Percentiles rank a stretch among this genome's conserved stretches.
phyloP scores from a whole-genome alignment of 2,888 invertebrate species.

The Strigamia maritima region DNA sequence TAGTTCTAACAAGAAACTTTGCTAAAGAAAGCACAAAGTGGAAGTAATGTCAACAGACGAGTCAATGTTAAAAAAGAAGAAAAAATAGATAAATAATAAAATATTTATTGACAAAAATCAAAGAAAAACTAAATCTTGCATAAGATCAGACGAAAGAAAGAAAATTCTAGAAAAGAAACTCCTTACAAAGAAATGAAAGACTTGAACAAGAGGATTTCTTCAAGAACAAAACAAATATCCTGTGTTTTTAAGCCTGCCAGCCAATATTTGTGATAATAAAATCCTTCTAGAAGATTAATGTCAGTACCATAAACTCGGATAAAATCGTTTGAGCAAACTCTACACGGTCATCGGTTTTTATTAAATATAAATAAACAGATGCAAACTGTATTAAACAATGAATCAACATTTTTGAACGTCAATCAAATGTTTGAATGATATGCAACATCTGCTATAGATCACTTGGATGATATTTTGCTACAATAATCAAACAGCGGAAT shows the following conservation, averaged over 20 bases:
- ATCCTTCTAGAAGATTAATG: not conserved
- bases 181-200: not conserved
- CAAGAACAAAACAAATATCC: not conserved
- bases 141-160: too few species aligned
- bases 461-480: too few species aligned
- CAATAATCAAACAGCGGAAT: too few species aligned
- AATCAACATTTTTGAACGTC: too few species aligned
- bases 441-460: too few species aligned
- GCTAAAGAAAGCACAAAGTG: not conserved
- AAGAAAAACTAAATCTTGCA: not conserved
- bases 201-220: not conserved
- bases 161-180: too few species aligned
- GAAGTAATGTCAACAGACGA: conserved; percentile 1
- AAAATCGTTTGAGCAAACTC: not conserved
- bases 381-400: too few species aligned
- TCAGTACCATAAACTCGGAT: not conserved
- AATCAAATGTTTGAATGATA: too few species aligned
- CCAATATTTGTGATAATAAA: not conserved
- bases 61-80: not conserved
- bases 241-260: not conserved
- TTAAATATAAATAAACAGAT: too few species aligned
- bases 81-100: not conserved
- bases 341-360: too few species aligned
- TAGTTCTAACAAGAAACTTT: conserved; percentile 23
- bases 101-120: not conserved